Conservation (phyloP, 2,797 vertebrate genomes). For the Rhinichthys osculus region DNA sequence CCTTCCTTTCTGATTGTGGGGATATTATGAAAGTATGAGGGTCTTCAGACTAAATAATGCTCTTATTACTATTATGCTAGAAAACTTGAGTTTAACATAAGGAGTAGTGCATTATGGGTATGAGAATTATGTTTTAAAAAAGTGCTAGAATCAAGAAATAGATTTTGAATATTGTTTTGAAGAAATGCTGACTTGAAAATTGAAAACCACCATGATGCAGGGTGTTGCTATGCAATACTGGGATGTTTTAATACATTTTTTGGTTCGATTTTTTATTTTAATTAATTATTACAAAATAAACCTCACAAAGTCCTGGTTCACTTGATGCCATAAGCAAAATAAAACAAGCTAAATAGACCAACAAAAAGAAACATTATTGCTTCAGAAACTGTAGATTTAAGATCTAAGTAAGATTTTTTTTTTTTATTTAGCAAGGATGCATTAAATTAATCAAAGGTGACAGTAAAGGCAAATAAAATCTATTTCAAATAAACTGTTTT, state of each 20-base stretch:
- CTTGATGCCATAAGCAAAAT: not conserved
- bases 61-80: not conserved
- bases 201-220: not conserved
- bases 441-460: not conserved
- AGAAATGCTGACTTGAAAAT: not conserved
- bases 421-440: not conserved
- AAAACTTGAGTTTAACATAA: not conserved
- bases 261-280: too few species aligned
- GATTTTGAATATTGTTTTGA: not conserved
- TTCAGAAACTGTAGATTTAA: not conserved
- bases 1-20: slow-evolving; percentile 23
- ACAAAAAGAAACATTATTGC: too few species aligned
- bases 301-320: not conserved
- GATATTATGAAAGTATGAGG: not conserved
- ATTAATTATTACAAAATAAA: not conserved
- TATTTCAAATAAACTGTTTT: not conserved
- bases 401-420: not conserved
- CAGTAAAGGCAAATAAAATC: not conserved
- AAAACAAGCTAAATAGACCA: not conserved
- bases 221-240: not conserved
- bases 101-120: not conserved
- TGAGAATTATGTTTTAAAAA: too few species aligned
- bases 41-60: not conserved
- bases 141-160: not conserved
- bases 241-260: not conserved